Conservation (phyloP, 1,140 invertebrate genomes). For the Cylas formicarius region DNA sequence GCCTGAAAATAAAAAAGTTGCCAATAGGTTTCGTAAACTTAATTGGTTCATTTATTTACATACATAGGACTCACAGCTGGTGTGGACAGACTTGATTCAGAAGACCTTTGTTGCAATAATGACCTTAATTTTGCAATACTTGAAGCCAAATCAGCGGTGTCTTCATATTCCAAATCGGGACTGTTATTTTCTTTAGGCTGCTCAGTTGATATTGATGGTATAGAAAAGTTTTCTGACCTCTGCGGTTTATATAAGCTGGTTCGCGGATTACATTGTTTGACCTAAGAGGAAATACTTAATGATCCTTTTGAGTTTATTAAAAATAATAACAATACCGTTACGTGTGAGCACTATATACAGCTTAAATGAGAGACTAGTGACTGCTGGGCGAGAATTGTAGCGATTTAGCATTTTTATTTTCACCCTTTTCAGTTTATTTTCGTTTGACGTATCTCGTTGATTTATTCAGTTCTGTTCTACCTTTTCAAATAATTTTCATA, state of each 20-base stretch:
- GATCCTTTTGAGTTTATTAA: too few species aligned
- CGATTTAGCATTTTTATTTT: too few species aligned
- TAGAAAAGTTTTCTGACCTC: slow-evolving; percentile 11
- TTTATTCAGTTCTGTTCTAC: too few species aligned
- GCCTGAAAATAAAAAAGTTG: slow-evolving; percentile 18
- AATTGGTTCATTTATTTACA: slow-evolving; percentile 2
- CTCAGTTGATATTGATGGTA: slow-evolving; percentile 27
- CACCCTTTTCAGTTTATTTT: too few species aligned
- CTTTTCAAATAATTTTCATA: too few species aligned
- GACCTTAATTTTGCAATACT: slow-evolving; percentile 64
- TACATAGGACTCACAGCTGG: slow-evolving; percentile 40
- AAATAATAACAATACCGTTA: too few species aligned
- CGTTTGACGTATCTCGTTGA: too few species aligned
- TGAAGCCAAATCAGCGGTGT: slow-evolving; percentile 61
- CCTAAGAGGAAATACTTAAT: too few species aligned
- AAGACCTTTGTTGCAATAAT: slow-evolving; percentile 56
- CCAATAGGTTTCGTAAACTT: background rate
- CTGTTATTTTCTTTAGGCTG: slow-evolving; percentile 35
- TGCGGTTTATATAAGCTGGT: background rate
- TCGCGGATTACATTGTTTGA: background rate
- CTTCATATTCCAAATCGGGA: slow-evolving; percentile 61
- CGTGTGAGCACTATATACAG: too few species aligned
- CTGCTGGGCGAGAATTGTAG: too few species aligned
- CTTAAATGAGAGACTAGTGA: too few species aligned
- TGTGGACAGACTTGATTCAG: slow-evolving; percentile 41